Base-by-base conservation (phyloP, 1,140 invertebrate species). In the Caenorhabditis tropicalis region DNA sequence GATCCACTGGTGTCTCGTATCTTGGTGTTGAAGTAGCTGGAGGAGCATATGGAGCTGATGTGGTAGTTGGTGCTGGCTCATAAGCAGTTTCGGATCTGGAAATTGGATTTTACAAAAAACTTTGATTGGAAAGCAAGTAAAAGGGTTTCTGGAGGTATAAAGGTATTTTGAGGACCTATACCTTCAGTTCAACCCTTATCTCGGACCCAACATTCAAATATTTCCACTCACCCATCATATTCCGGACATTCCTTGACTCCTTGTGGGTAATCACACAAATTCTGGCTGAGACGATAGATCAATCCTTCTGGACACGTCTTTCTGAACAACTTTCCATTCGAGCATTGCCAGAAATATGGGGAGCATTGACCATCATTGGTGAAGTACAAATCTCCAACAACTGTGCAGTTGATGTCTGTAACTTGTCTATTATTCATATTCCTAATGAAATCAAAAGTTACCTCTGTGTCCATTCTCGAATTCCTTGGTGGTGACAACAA, bases 391-490 rank as follows among this genome's bases (percentile, higher is more conserved):
- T 74, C 65, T 74, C 65, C 65, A 24, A 24, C 19, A 1, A 43
- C 36, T 27, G 16, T 43, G 15, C 65, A 74, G 36, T 74, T 36
- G n/a, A 74, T 43, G 43, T 36, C 65, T n/a, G n/a, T n/a, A n/a
- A n/a, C n/a, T n/a, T n/a, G n/a, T n/a, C n/a, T n/a, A n/a, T n/a
- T n/a, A n/a, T n/a, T n/a, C n/a, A n/a, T n/a, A n/a, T n/a, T n/a
- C n/a, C n/a, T n/a, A n/a, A n/a, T n/a, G n/a, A n/a, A n/a, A n/a
- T n/a, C n/a, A 12, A 21, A 74, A 21, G n/a, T 10, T 43, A 74
- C 65, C 65, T 21, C 43, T 43, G 65, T 74, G 36, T 43, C 65
- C 65, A 46, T 74, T 74, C 15, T 74, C 65, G 19, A 74, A 74
- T 74, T 74, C 65, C 36, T 43, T 74, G n/a, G 36, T 43, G n/a